Evolutionary conservation across 2,113 vertebrate species (phyloP), one percentile per base, ranked within the genome.

Genomic region (Recurvirostra avosetta): DNA sequence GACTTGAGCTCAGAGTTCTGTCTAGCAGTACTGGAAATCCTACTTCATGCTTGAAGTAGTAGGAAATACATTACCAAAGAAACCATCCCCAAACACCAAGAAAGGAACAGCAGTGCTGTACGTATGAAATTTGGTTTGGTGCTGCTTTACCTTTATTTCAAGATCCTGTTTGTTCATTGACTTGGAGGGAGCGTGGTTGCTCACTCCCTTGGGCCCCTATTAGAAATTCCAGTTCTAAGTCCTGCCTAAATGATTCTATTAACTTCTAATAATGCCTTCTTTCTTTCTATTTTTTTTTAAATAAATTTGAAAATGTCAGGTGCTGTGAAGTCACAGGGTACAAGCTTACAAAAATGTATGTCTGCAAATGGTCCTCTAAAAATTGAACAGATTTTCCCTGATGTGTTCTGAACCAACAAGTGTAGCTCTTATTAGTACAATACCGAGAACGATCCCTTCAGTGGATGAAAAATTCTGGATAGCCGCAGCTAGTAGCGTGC

Each of bases 31-130:
- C 73, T 89, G 92, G 52, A 90, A 89, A 55, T 72, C 68, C 73
- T 87, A 71, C 56, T 77, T 89, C 23, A 27, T 67, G 32, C 43
- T 61, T 81, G 18, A 78, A 59, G 50, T 19, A n/a, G 30, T 68
- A 65, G 61, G 80, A 91, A 85, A 41, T 78, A 25, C 2, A 3
- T 89, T 81, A 78, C 87, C 91, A 89, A 95, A 96, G 95, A 95
- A 92, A 61, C 72, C 16, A 19, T 61, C 32, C 47, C 34, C 30
- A 38, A 49, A 67, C 15, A 45, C 22, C 9, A 38, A 49, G 76
- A 40, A 76, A 38, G 17, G 85, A 72, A 89, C 16, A n/a, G 10
- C 5, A 7, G 32, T 71, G 41, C 38, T 65, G 23, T 36, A 21
- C 11, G 6, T 1, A 25, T 18, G 22, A 25, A 47, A 59, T 22